phyloP scores from a whole-genome alignment of 2,797 vertebrate genomes.

The Smutsia temminckii region DNA sequence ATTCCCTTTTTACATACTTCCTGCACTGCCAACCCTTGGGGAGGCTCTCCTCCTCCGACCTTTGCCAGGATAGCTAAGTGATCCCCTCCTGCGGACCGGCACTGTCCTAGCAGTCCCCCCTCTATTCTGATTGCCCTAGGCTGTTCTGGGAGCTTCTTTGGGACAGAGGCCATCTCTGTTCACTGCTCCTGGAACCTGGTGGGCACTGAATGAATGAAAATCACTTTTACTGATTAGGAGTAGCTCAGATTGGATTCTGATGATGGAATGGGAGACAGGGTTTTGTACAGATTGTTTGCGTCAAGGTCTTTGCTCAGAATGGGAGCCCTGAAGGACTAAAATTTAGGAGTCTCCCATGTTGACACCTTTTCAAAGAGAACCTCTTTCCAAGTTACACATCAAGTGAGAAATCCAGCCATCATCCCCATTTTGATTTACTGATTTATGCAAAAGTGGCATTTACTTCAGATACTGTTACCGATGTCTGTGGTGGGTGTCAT shows the following conservation, averaged over 20 bases:
- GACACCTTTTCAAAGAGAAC: neutral
- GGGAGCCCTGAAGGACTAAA: neutral
- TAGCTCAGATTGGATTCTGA: neutral
- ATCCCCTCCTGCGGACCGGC: accelerated
- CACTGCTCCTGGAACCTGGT: neutral
- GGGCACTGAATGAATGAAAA: neutral
- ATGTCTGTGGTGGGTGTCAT: neutral
- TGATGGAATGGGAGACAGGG: neutral
- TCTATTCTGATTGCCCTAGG: neutral
- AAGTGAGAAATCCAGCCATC: neutral
- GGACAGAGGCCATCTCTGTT: neutral
- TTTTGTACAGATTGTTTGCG: neutral
- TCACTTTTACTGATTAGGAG: neutral
- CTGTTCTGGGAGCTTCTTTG: neutral
- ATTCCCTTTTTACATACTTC: neutral
- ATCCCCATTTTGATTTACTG: neutral
- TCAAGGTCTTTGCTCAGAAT: neutral
- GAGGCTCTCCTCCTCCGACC: neutral
- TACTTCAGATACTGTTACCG: slow-evolving; percentile 1
- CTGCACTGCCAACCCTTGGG: too few relatives aligned
- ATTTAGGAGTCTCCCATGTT: slow-evolving; percentile 17
- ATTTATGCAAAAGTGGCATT: neutral
- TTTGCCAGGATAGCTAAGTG: neutral
- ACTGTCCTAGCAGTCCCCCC: accelerated
- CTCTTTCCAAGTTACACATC: neutral